These are phyloP conservation scores for Alviniconcha marisindica DNA, from an alignment of 1,140 invertebrate genomes.

Conservation along the genomic window DNA sequence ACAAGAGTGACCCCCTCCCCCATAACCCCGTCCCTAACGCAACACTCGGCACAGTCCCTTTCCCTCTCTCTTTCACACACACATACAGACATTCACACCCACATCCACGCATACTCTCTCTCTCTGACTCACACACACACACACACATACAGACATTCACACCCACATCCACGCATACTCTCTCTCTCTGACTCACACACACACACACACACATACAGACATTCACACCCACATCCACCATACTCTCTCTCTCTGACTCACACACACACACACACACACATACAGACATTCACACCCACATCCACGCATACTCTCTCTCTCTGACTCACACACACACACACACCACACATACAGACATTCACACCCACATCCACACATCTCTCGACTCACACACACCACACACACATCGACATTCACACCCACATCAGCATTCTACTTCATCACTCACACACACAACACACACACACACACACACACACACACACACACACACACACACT, in stretches of 20 bases:
- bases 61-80: too few species aligned
- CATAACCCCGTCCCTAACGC: too few species aligned
- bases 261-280: neutral
- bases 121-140: neutral
- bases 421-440: neutral
- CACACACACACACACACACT: neutral
- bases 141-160: too few species aligned
- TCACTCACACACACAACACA: constrained; percentile 12
- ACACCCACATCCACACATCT: neutral
- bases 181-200: too few species aligned
- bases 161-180: neutral
- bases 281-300: neutral
- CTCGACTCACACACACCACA: neutral
- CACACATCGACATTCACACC: neutral
- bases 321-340: neutral
- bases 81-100: too few species aligned
- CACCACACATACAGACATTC: neutral
- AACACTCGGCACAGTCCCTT: too few species aligned
- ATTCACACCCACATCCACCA: too few species aligned
- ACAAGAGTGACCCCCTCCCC: too few species aligned
- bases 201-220: constrained; percentile 21
- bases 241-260: too few species aligned
- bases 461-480: constrained; percentile 6
- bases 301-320: neutral
- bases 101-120: neutral